Evolutionary conservation across 2,888 invertebrate species (phyloP).

Genomic region (Hydrotaea cyrtoneurina): DNA sequence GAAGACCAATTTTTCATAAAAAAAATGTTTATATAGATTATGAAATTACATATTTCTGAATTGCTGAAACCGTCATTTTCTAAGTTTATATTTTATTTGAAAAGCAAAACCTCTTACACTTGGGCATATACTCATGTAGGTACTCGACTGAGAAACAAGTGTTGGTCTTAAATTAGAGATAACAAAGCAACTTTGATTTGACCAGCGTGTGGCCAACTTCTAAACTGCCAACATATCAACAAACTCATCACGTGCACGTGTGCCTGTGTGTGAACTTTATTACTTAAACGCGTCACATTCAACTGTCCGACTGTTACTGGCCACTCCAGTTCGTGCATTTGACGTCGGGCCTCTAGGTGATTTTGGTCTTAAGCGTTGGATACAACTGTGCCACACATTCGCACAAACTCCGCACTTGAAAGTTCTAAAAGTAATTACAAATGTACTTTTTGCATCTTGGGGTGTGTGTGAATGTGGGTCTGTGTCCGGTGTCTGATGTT

Average conservation of each 20-base stretch:
- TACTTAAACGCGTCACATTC: constrained; percentile 28
- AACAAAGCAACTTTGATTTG: neutral
- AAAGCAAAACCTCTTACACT: too few species aligned
- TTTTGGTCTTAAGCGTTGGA: constrained; percentile 32
- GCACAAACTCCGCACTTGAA: neutral
- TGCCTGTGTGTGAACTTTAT: neutral
- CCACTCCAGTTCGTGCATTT: constrained; percentile 37
- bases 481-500: constrained; percentile 40
- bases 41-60: too few species aligned
- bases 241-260: constrained; percentile 20
- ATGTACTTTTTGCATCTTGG: neutral
- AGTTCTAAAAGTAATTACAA: constrained; percentile 55
- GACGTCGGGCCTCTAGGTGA: constrained; percentile 13
- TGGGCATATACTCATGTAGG: too few species aligned
- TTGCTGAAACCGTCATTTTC: too few species aligned
- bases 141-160: neutral
- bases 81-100: too few species aligned
- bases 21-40: too few species aligned
- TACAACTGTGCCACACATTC: constrained; percentile 3
- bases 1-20: too few species aligned
- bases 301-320: neutral
- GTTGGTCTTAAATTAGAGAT: neutral
- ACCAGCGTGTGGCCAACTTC: neutral
- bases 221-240: neutral
- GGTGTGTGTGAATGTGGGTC: constrained; percentile 42